Percentiles rank a stretch among this genome's conserved stretches.
Conservation (phyloP, 1,140 invertebrate species). For the Acromyrmex heyeri region DNA sequence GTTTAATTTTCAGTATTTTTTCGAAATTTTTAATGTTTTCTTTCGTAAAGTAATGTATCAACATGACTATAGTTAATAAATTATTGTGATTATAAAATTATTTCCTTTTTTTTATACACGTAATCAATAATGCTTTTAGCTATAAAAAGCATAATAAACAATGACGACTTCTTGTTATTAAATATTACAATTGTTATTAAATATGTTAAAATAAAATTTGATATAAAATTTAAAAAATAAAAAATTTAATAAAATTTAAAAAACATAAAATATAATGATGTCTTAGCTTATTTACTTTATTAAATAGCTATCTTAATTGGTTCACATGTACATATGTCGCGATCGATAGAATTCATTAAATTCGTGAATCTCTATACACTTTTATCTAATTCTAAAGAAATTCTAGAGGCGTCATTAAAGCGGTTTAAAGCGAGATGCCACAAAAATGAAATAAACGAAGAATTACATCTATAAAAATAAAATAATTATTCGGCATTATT, state of each 20-base stretch:
- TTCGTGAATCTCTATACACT: background rate
- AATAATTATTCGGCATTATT: conserved; percentile 19
- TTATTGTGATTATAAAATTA: background rate
- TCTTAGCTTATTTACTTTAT: background rate
- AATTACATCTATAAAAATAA: conserved; percentile 3
- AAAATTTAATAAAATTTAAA: conserved; percentile 1
- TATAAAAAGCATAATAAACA: background rate
- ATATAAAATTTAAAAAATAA: background rate
- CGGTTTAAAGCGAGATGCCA: background rate
- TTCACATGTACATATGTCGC: background rate
- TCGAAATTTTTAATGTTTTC: too few relatives aligned
- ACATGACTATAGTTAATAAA: background rate
- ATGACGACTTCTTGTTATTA: background rate
- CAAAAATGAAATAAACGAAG: background rate
- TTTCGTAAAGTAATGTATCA: background rate
- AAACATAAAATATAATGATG: too few relatives aligned
- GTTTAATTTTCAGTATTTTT: too few relatives aligned
- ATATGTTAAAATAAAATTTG: conserved; percentile 10
- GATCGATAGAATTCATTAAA: conserved; percentile 18
- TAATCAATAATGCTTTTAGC: background rate
- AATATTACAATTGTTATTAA: background rate
- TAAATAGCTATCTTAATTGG: conserved; percentile 3
- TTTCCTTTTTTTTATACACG: background rate
- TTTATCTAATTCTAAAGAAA: background rate
- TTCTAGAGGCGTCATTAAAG: background rate